Percentiles rank a stretch among this genome's conserved stretches.
These are phyloP conservation scores for Druceiella hillmani DNA, from an alignment of 2,888 invertebrate genomes.

Conservation along the genomic window DNA sequence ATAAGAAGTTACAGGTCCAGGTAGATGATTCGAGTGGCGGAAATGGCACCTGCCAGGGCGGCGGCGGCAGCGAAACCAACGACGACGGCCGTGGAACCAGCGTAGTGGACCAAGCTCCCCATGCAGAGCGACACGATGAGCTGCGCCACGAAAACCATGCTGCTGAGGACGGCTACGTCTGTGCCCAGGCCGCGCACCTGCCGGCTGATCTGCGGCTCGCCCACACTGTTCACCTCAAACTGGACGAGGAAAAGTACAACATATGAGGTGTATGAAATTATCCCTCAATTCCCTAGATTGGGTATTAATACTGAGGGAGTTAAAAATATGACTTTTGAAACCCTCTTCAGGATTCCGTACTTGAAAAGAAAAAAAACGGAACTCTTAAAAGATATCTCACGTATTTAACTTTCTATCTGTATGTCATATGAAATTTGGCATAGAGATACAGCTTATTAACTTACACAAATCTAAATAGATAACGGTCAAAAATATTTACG, in stretches of 20 bases:
- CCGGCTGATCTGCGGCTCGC: slow-evolving; percentile 49
- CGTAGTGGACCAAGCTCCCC: slow-evolving; percentile 74
- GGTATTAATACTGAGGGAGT: too few relatives aligned
- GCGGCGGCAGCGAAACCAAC: slow-evolving; percentile 79
- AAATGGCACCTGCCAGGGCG: slow-evolving; percentile 77
- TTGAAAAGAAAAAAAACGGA: too few relatives aligned
- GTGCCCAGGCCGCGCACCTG: slow-evolving; percentile 88
- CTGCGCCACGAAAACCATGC: slow-evolving; percentile 95
- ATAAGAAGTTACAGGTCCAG: slow-evolving; percentile 83
- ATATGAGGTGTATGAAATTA: too few relatives aligned
- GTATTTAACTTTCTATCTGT: neutral
- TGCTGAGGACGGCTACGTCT: slow-evolving; percentile 90
- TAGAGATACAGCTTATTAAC: too few relatives aligned
- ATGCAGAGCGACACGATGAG: slow-evolving; percentile 83
- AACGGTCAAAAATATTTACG: too few relatives aligned
- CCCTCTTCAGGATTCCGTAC: too few relatives aligned
- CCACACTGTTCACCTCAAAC: slow-evolving; percentile 56
- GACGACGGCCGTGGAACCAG: slow-evolving; percentile 84
- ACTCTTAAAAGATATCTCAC: too few relatives aligned
- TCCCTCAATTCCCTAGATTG: too few relatives aligned
- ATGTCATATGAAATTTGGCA: too few relatives aligned
- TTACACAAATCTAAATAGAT: too few relatives aligned
- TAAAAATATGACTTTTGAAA: too few relatives aligned
- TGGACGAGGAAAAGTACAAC: slow-evolving; percentile 35
- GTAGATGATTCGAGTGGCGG: slow-evolving; percentile 86